Conservation (phyloP, 2,888 invertebrate genomes). For the Catonia carolina region DNA sequence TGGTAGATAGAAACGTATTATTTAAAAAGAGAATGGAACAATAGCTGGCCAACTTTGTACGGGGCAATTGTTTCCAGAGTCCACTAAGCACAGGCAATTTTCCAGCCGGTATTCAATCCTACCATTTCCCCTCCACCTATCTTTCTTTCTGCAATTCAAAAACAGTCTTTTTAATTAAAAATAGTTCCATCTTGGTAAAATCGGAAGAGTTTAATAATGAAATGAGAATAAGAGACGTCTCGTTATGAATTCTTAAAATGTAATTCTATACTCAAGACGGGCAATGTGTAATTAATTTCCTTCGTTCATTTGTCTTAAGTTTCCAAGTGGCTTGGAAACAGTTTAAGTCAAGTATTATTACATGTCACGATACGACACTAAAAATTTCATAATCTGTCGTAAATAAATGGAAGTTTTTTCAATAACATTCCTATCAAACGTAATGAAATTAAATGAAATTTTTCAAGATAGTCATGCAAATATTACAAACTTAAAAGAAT, state of each 20-base stretch:
- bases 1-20: no score
- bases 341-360: no score
- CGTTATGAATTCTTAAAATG: conserved; percentile 14
- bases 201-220: conserved; percentile 13
- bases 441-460: no score
- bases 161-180: conserved; percentile 13
- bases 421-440: no score
- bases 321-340: no score
- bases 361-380: no score
- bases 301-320: conserved; percentile 3
- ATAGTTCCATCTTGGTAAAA: conserved; percentile 11
- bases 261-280: background rate
- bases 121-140: background rate
- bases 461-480: no score
- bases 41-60: no score
- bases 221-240: conserved; percentile 9
- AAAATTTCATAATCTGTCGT: no score
- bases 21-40: no score
- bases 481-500: no score
- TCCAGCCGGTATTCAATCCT: background rate
- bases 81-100: conserved; percentile 12
- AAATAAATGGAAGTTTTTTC: no score
- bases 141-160: background rate
- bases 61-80: conserved; percentile 7
- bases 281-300: conserved; percentile 6